phyloP scores from a whole-genome alignment of 1,140 invertebrate species.

The Aphidius gifuensis region DNA sequence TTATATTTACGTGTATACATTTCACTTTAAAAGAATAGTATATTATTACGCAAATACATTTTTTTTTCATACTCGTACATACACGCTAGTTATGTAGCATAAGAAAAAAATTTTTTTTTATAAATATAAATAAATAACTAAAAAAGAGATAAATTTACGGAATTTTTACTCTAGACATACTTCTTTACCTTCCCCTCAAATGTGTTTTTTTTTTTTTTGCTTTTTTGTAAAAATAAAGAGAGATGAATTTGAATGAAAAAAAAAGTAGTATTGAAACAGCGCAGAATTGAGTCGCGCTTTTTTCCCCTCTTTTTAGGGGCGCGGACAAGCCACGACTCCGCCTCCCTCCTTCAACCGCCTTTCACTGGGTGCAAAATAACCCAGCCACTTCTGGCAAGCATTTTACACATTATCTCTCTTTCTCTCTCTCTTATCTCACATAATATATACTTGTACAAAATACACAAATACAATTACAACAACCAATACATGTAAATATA shows the following conservation, averaged over 20 bases:
- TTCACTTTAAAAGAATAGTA: too few relatives aligned
- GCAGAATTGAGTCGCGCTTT: slow-evolving; percentile 46
- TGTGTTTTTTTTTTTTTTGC: neutral
- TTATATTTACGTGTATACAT: too few relatives aligned
- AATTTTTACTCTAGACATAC: too few relatives aligned
- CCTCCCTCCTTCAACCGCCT: slow-evolving; percentile 44
- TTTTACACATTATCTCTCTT: too few relatives aligned
- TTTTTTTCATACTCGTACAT: too few relatives aligned
- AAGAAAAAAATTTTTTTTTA: too few relatives aligned
- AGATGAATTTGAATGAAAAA: neutral
- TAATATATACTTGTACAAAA: neutral
- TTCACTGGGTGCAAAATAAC: slow-evolving; percentile 21
- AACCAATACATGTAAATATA: too few relatives aligned
- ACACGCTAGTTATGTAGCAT: too few relatives aligned
- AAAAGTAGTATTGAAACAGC: slow-evolving; percentile 22
- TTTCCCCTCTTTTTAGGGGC: slow-evolving; percentile 56
- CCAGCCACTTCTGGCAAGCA: slow-evolving; percentile 15
- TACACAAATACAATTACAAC: neutral
- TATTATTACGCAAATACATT: too few relatives aligned
- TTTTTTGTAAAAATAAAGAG: slow-evolving; percentile 2
- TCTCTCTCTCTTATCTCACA: slow-evolving; percentile 26
- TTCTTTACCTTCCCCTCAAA: slow-evolving; percentile 37
- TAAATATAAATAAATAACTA: too few relatives aligned
- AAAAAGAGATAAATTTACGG: too few relatives aligned
- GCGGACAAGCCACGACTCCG: slow-evolving; percentile 52